Evolutionary conservation across 2,797 vertebrate species (phyloP).

Genomic region (Ctenopoma kingsleyae): DNA sequence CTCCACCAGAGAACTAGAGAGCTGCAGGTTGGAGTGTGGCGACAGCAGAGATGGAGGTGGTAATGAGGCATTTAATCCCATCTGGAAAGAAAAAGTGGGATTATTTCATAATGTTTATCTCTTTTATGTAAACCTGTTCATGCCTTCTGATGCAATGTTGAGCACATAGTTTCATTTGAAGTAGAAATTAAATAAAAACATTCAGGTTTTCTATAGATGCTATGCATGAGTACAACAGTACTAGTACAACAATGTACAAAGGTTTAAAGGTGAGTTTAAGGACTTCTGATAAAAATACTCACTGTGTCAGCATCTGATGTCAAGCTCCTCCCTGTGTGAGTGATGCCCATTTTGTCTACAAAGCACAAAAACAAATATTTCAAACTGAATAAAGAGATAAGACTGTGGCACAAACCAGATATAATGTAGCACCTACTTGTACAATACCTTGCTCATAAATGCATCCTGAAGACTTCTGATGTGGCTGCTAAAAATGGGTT

Average conservation of each 20-base stretch:
- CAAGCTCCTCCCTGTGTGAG: slow-evolving; percentile 62
- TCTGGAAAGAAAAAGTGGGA: slow-evolving; percentile 80
- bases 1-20: slow-evolving; percentile 74
- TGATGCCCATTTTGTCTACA: slow-evolving; percentile 54
- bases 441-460: slow-evolving; percentile 72
- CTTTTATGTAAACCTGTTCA: no score
- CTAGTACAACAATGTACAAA: no score
- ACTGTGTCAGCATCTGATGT: slow-evolving; percentile 65
- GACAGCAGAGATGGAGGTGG: slow-evolving; percentile 86
- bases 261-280: no score
- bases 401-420: background rate
- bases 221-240: no score
- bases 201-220: background rate
- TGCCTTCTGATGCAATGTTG: no score
- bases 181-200: background rate
- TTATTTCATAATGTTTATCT: no score
- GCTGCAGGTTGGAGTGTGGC: slow-evolving; percentile 86
- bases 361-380: slow-evolving; percentile 20
- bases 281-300: slow-evolving; percentile 30
- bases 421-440: background rate
- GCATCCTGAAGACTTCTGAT: slow-evolving; percentile 64
- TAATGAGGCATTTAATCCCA: slow-evolving; percentile 83
- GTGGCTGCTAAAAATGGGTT: slow-evolving; percentile 73
- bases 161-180: background rate
- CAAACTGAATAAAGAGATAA: background rate